Evolutionary conservation across 2,113 vertebrate species (phyloP).

Genomic region (Myiozetetes cayanensis): DNA sequence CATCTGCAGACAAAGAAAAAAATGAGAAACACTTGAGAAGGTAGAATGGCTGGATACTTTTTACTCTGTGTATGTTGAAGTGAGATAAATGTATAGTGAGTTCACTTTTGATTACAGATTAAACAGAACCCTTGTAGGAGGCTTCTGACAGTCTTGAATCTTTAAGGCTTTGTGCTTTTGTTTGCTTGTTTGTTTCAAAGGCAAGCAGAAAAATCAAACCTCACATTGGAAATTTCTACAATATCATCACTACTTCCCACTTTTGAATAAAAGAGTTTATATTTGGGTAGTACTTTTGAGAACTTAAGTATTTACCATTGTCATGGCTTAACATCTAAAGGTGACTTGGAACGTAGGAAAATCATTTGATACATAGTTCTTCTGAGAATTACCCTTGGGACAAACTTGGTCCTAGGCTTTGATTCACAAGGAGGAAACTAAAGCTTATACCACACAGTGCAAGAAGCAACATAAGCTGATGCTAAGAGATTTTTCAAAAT

Average conservation of each 20-base stretch:
- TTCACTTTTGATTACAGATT: background rate
- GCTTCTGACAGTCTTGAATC: background rate
- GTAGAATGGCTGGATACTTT: background rate
- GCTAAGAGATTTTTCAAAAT: background rate
- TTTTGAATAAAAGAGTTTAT: background rate
- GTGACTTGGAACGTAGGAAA: background rate
- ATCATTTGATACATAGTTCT: background rate
- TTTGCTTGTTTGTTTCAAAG: background rate
- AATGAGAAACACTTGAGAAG: background rate
- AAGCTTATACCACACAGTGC: background rate
- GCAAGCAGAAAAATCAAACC: background rate
- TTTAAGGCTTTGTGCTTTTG: background rate
- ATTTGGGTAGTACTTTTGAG: background rate
- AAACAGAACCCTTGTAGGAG: background rate
- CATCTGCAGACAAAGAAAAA: background rate
- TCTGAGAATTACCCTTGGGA: background rate
- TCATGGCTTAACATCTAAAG: background rate
- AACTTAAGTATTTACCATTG: background rate
- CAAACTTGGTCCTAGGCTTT: background rate
- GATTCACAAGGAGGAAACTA: background rate
- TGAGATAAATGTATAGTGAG: background rate
- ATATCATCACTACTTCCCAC: background rate
- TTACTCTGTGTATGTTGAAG: background rate
- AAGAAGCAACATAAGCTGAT: background rate
- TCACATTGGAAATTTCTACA: background rate